Evolutionary conservation across 1,140 invertebrate species (phyloP), one percentile per base, ranked within the genome.

Genomic region (Pygmarrhopalites habei): DNA sequence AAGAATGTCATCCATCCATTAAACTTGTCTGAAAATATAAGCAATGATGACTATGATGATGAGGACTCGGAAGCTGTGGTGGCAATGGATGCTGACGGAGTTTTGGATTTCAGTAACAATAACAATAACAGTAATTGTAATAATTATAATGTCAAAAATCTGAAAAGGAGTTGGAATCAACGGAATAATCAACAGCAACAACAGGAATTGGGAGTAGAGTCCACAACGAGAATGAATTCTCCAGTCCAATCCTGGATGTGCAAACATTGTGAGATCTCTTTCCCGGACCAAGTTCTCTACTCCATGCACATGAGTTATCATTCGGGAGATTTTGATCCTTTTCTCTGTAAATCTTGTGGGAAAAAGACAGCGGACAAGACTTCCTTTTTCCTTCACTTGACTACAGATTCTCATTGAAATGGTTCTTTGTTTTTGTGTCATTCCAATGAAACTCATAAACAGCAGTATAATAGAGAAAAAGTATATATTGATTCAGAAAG

Each of bases 261-360:
- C 73, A 79, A 84, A 29, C 88, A 87, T 74, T 98, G 95, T 76
- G 86, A 89, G 70, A 93, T 97, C 28, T 80, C 83, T 2, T 98
- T 97, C 75, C 84, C 83, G n/a, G 89, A 97, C 73, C 82, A 85
- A 29, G 84, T 92, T 10, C 89, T 98, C 83, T 94, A 93, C 77
- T 87, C 86, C 0, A 89, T 96, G 72, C 95, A 99, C 77, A 95
- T 95, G 89, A 89, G 90, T 58, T 97, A 92, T 76, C 95, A 99
- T 75, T 71, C 66, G 23, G 88, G 87, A 2, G 89, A 84, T 77
- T 80, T 86, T 59, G 84, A 95, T 75, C 94, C 95, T 0, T 96
- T 90, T 75, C 89, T 87, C 64, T 98, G 95, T 77, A 95, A 95
- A 78, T 89, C 90, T 79, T 98, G 95, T 75, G 94, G 94, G 1